Conservation (phyloP, 2,113 vertebrate species). For the Forbesichthys agassizii region DNA sequence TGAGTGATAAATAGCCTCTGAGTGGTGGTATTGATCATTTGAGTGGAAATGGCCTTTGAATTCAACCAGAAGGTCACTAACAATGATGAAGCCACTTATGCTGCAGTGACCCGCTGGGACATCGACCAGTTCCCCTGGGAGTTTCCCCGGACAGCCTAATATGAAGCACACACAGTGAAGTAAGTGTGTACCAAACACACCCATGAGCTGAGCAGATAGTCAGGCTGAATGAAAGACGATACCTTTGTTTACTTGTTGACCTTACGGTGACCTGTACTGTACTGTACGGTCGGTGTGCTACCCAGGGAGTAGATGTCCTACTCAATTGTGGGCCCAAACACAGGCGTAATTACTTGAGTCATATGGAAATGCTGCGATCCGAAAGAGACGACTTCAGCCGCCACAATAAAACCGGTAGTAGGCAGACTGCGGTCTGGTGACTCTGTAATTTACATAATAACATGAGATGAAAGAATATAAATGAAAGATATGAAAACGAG, state of each 20-base stretch:
- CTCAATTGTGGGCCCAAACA: constrained; percentile 33
- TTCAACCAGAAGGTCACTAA: constrained; percentile 34
- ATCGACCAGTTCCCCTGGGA: constrained; percentile 40
- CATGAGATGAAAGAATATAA: constrained; percentile 35
- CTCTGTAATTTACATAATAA: constrained; percentile 61
- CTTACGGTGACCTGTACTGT: constrained; percentile 40
- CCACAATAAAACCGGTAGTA: constrained; percentile 31
- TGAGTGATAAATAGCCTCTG: constrained; percentile 37
- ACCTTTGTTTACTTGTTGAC: constrained; percentile 60
- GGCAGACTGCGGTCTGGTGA: constrained; percentile 52
- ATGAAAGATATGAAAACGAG: constrained; percentile 39
- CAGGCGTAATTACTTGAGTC: constrained; percentile 42
- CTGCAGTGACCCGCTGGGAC: constrained; percentile 28
- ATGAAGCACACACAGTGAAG: neutral
- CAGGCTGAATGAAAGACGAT: constrained; percentile 48
- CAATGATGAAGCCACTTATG: constrained; percentile 36
- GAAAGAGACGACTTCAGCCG: constrained; percentile 38
- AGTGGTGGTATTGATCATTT: constrained; percentile 35
- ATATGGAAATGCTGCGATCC: constrained; percentile 54
- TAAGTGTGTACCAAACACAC: neutral
- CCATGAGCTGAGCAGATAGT: constrained; percentile 23
- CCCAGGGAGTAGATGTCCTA: constrained; percentile 40
- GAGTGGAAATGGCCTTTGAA: constrained; percentile 33
- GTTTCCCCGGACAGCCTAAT: constrained; percentile 15
- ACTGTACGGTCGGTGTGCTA: constrained; percentile 38